A percentile compares a stretch with the other conserved stretches of the same genome.
phyloP scores from a whole-genome alignment of 1,140 invertebrate species.

The Physella acuta region DNA sequence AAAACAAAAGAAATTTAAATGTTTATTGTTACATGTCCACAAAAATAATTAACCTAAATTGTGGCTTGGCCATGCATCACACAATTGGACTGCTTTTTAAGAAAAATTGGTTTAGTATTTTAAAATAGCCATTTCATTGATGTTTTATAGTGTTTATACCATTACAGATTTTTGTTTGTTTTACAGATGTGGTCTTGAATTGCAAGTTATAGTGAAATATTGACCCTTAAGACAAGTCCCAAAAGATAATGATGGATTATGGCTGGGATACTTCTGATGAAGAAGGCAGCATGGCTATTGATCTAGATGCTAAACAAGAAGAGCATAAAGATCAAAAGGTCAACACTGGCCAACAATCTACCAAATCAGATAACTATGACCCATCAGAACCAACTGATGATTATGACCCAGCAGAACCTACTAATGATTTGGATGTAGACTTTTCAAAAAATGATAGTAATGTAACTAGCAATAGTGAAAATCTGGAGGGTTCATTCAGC shows the following conservation, averaged over 20 bases:
- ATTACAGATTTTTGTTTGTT: background rate
- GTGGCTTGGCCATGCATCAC: no score
- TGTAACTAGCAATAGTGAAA: no score
- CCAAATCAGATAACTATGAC: conserved; percentile 11
- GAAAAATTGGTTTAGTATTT: background rate
- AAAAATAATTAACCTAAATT: no score
- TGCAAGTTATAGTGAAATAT: background rate
- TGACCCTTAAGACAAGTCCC: background rate
- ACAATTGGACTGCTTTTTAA: no score
- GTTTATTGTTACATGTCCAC: no score
- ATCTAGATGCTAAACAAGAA: conserved; percentile 23
- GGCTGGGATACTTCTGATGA: conserved; percentile 24
- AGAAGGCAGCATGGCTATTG: conserved; percentile 21
- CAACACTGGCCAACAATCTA: background rate
- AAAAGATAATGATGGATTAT: conserved; percentile 11
- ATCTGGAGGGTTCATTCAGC: background rate
- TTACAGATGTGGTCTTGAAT: background rate
- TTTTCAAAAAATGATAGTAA: background rate
- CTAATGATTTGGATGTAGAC: conserved; percentile 1
- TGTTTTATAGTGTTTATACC: background rate
- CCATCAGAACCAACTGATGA: conserved; percentile 26
- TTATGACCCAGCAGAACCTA: conserved; percentile 24
- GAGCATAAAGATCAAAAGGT: background rate
- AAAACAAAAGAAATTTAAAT: no score
- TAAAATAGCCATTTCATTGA: background rate